These are phyloP conservation scores for Ellobium chinense DNA, from an alignment of 2,888 invertebrate species.

Conservation along the genomic window DNA sequence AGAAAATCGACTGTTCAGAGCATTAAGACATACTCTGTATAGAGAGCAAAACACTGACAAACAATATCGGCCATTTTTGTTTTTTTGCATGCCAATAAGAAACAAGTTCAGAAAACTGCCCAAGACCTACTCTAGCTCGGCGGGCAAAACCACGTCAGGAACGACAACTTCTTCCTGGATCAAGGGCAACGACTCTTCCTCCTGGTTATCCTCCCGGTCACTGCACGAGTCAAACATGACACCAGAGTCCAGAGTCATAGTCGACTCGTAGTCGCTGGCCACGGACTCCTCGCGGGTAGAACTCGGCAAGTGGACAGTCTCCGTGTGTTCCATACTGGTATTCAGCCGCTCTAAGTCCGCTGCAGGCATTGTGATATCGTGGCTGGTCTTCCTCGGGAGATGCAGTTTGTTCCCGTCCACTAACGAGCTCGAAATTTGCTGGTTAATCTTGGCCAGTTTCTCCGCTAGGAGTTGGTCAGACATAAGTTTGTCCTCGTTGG, in stretches of 20 bases:
- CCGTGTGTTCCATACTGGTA: slow-evolving; percentile 25
- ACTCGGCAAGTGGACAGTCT: slow-evolving; percentile 35
- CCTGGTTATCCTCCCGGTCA: slow-evolving; percentile 39
- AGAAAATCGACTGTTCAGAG: too few relatives aligned
- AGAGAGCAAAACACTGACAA: too few relatives aligned
- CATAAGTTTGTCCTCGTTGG: slow-evolving; percentile 14
- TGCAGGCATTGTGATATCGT: slow-evolving; percentile 10
- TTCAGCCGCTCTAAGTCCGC: slow-evolving; percentile 20
- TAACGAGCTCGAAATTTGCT: slow-evolving; percentile 39
- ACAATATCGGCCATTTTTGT: too few relatives aligned
- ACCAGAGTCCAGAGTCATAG: slow-evolving; percentile 50
- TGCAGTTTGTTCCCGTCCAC: slow-evolving; percentile 45
- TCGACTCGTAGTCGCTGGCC: slow-evolving; percentile 50
- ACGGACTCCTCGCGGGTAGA: slow-evolving; percentile 52
- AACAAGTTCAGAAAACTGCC: too few relatives aligned
- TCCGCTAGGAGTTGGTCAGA: slow-evolving; percentile 41
- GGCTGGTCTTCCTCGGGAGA: slow-evolving; percentile 44
- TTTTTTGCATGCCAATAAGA: too few relatives aligned
- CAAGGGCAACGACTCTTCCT: slow-evolving; percentile 33
- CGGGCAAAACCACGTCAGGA: slow-evolving; percentile 24
- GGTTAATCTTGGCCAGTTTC: slow-evolving; percentile 44
- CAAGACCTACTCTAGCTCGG: slow-evolving; percentile 37
- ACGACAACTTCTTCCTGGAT: slow-evolving; percentile 39
- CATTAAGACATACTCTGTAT: too few relatives aligned
- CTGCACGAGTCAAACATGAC: slow-evolving; percentile 46